Base-by-base conservation (phyloP, 2,113 vertebrate species). In the Pituophis catenifer region DNA sequence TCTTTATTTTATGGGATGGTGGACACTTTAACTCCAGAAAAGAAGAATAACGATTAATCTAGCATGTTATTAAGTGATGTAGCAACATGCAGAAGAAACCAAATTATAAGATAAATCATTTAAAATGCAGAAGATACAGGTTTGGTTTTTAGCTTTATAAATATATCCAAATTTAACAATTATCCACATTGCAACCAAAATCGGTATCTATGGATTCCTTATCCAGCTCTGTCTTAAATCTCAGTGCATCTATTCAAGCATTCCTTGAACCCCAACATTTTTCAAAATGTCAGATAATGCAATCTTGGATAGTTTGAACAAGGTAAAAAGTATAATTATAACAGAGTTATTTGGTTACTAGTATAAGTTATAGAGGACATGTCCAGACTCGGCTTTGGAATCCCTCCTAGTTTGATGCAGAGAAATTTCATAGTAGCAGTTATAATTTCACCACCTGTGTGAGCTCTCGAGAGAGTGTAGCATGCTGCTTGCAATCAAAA, bases 361-460 rank as follows among this genome's bases (percentile, higher is more conserved):
- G 48, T 0, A 81, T 90, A 90, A 93, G 24, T 94, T 26, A 86
- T n/a, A 91, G 93, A 87, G 90, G 70, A 1, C 94, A 62, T 91
- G 92, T 95, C 95, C 8, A 0, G 93, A 90, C 95, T 94, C 91
- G 94, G 95, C 0, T 92, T 94, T 29, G 19, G 86, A 65, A 87
- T 93, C 96, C 62, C 87, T 85, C 94, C 94, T 95, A 94, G 95
- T 95, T 95, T 94, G 86, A 95, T 94, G 95, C 93, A 96, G 95
- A 95, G 95, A 93, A 94, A 92, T 94, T 95, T 95, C 93, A 96
- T 94, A 94, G 93, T 96, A 96, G 96, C 95, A 96, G 95, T 97
- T 96, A 95, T 96, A 96, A 94, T 97, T 95, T 93, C 95, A 96
- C 93, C 95, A 96, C 96, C 94, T 97, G 96, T 96, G 96, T 92